Base-by-base conservation (phyloP, 2,797 vertebrate genomes). In the Crenichthys baileyi region DNA sequence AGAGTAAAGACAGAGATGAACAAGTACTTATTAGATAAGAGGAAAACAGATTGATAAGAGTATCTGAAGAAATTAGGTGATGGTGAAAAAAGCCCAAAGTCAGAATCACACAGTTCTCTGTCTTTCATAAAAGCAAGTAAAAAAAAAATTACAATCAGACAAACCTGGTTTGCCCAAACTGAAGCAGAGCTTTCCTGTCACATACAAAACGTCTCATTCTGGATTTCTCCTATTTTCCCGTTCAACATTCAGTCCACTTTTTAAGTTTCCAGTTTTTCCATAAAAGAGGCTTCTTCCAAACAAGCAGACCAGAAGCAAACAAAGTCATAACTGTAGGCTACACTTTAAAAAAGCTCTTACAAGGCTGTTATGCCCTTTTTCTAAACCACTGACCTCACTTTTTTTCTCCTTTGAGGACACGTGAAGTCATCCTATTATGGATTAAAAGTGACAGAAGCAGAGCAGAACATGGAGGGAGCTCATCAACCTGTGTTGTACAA, bases 361-460 rank as follows among this genome's bases (percentile, higher is more conserved):
- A 78, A 77, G 75, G 50, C 79, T 65, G 56, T 72, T 65, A 41
- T 51, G 76, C 50, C 63, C 77, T 61, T 41, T 53, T 72, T 60
- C 4, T 8, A n/a, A 56, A 56, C 22, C 68, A 68, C 71, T 29
- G n/a, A 83, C 73, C 48, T 61, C 80, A 5, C 71, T 71, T 73
- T 76, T 60, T 67, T 15, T 48, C n/a, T 20, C 8, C 3, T 29
- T 7, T 78, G 82, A 83, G 81, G 83, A 79, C 71, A 79, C 26
- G 80, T 90, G 87, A 87, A 76, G 67, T 92, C 81, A 74, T 82
- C 79, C 77, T 36, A 67, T 39, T 67, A 73, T 8, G 77, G 87
- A 92, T 88, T 82, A n/a, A 73, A 87, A 87, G 86, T 88, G 90
- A 93, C 87, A 90, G 84, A 78, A 87, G 75, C 79, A 51, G 86